Evolutionary conservation across 1,140 invertebrate species (phyloP), one percentile per base, ranked within the genome.

Genomic region (Rhynchophorus ferrugineus): DNA sequence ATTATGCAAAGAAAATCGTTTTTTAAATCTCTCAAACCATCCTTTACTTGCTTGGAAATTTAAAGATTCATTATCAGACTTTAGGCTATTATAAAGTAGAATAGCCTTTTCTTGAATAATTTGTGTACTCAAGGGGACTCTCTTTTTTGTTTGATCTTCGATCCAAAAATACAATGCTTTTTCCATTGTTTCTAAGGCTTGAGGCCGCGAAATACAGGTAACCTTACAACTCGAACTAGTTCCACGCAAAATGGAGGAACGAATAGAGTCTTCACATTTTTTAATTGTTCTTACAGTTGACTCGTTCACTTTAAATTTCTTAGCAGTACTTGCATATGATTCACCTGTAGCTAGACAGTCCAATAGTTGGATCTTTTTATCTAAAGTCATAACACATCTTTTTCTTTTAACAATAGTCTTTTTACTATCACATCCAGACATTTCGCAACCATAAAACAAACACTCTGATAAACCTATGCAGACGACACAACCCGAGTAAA

Each of bases 1-100:
- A 37, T 64, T 70, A 58, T 68, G 60, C 11, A 72, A 53, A 47
- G 53, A 52, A 48, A 54, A 55, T 38, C 62, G 49, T 18, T 58
- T 63, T 60, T 63, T 67, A 53, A 73, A 59, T 36, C 29, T 45
- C 6, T 57, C 34, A 19, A 59, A 59, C 57, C 56, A 58, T 9
- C 44, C 49, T 47, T 47, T 44, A 35, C 36, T 42, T 29, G 43
- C 49, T 17, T 43, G 34, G 35, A 54, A 54, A 34, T 39, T 42
- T 29, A 9, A 49, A 17, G 34, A 36, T 47, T 34, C 29, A 18
- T 33, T 35, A 49, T 49, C 14, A 29, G 37, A 17, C 19, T n/a
- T 42, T 18, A 49, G 37, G 22, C 35, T 21, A 18, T 49, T 42
- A 18, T 49, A 49, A 19, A 42, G 19, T 41, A 16, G 19, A 16